Base-by-base conservation (phyloP, 2,797 vertebrate species). In the Zenarchopterus dispar region DNA sequence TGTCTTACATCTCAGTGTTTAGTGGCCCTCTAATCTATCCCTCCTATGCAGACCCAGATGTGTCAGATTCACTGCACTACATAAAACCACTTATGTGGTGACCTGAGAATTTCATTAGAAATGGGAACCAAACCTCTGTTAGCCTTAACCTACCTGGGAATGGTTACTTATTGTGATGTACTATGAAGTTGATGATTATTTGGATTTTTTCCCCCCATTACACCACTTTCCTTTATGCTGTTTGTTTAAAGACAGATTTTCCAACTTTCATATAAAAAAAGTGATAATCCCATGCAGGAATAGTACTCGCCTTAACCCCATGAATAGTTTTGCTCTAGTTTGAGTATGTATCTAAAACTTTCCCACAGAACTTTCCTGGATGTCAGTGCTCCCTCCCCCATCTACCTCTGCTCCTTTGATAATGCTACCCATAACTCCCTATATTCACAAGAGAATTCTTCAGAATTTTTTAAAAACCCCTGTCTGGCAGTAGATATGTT, bases 401-500 rank as follows among this genome's bases (percentile, higher is more conserved):
- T 72, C 75, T 61, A 70, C 67, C 48, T 45, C 53, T 73, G 22
- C 67, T 75, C 77, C 82, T 91, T 86, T 82, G 82, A 80, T 76
- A 79, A 80, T 84, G 81, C 82, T 84, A 71, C 73, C 80, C 82
- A 81, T 84, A 88, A 81, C 85, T 84, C 71, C 75, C 76, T 57
- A 78, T 81, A 84, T 78, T 81, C 90, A 66, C 84, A 62, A 50
- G 88, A 86, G 90, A 89, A 81, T 84, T 84, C 73, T 80, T 76
- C 78, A 81, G 79, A 86, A 88, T 87, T 77, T 82, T 81, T 74
- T 63, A 84, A 79, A 82, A 79, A 68, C 81, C 84, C 64, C 50
- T 85, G 67, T 82, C 81, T 85, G 84, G 87, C 89, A 81, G 78
- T 56, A 67, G 91, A 87, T 73, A 72, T 85, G 79, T 89, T 84